Evolutionary conservation across 2,797 vertebrate species (phyloP).

Genomic region (Sebastes nivosus): DNA sequence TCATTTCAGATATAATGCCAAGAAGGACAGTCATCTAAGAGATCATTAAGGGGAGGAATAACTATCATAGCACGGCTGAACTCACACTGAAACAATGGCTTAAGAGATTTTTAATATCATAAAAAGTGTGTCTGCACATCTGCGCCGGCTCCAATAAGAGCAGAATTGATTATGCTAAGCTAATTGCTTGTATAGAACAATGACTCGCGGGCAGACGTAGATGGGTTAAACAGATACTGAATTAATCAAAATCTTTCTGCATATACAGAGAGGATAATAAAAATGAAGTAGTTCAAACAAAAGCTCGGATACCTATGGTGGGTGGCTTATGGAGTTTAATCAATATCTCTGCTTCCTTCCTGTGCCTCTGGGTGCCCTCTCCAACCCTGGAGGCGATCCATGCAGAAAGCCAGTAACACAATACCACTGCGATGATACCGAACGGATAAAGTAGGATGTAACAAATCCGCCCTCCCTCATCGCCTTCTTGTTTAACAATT

Average conservation of each 20-base stretch:
- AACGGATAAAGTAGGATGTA: slow-evolving; percentile 22
- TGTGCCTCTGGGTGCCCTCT: slow-evolving; percentile 39
- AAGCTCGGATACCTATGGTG: slow-evolving; percentile 2
- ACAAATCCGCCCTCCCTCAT: slow-evolving; percentile 1
- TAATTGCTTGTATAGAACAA: slow-evolving; percentile 17
- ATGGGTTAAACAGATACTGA: slow-evolving; percentile 9
- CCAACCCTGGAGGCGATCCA: slow-evolving; percentile 36
- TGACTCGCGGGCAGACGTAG: neutral
- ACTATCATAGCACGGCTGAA: neutral
- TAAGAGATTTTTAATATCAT: slow-evolving; percentile 9
- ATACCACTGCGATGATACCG: slow-evolving; percentile 13
- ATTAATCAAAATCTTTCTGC: slow-evolving; percentile 11
- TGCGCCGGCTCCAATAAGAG: neutral
- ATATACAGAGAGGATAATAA: neutral
- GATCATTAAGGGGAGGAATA: slow-evolving; percentile 21
- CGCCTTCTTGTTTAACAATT: slow-evolving; percentile 17
- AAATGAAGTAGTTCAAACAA: slow-evolving; percentile 13
- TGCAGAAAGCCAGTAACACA: slow-evolving; percentile 18
- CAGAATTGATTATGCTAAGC: neutral
- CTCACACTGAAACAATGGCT: slow-evolving; percentile 8
- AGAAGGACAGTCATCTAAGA: slow-evolving; percentile 3
- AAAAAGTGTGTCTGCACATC: neutral
- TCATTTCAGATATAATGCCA: slow-evolving; percentile 8
- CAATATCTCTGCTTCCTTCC: slow-evolving; percentile 43
- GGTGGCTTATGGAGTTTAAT: slow-evolving; percentile 34